Base-by-base conservation (phyloP, 2,113 vertebrate species). In the Psammodynastes pulverulentus region DNA sequence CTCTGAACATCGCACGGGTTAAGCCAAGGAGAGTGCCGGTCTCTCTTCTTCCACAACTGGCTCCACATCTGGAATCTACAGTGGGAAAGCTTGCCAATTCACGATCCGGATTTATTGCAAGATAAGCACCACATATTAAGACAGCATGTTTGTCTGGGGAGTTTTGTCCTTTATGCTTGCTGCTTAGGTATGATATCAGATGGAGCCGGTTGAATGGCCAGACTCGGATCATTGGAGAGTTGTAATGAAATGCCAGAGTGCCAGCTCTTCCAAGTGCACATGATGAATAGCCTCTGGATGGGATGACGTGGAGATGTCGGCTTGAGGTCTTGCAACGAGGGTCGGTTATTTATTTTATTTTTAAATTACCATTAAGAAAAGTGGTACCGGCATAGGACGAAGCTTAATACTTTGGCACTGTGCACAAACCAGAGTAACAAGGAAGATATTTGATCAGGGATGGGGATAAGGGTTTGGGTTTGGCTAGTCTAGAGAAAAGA, bases 51-150 rank as follows among this genome's bases (percentile, higher is more conserved):
- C 87, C 58, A 34, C 53, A 49, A 62, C 84, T 34, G 84, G 84
- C 46, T 56, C 46, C 52, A 86, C 90, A 39, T 49, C 91, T 91
- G 91, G 85, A 85, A 56, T 43, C 90, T 86, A 85, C 90, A 51
- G 46, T 17, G 9, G 2, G 29, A 86, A 24, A 85, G 21, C 4
- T 26, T 67, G 90, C 56, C 90, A 87, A 52, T 13, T 26, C 85
- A 24, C 43, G 54, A 46, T 87, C 46, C 39, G 85, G 9, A 51
- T 87, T 67, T 49, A 51, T n/a, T 67, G 90, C 90, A 87, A 87
- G 56, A 91, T 91, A 91, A 87, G 90, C 90, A 87, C 19, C 39
- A 43, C 46, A 58, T 85, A 53, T 53, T 53, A 85, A 45, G 39
- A 45, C 49, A 46, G 72, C 10, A 45, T 53, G 51, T 85, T 53